Conservation (phyloP, 2,797 vertebrate species). For the Sparus aurata region DNA sequence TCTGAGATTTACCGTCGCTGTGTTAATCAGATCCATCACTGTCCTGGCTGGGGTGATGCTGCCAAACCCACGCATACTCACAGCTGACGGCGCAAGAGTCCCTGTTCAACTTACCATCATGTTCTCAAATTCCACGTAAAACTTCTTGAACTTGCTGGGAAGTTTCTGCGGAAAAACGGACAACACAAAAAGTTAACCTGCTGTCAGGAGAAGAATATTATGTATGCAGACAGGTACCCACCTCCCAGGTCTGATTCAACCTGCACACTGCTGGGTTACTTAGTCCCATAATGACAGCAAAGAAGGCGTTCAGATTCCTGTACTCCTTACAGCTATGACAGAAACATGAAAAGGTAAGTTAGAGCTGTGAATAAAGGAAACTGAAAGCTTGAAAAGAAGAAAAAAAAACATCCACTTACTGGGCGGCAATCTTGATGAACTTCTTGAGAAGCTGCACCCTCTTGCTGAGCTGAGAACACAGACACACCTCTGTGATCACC, state of each 20-base stretch:
- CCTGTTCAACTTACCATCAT: slow-evolving; percentile 91
- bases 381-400: not conserved
- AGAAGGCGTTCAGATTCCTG: slow-evolving; percentile 97
- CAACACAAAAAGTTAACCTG: not conserved
- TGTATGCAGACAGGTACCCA: slow-evolving; percentile 75
- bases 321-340: slow-evolving; percentile 95
- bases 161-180: slow-evolving; percentile 91
- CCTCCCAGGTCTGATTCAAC: slow-evolving; percentile 97
- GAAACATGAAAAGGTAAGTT: slow-evolving; percentile 1
- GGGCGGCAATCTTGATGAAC: slow-evolving; percentile 98
- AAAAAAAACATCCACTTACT: slow-evolving; percentile 87
- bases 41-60: not conserved
- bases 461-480: slow-evolving; percentile 96
- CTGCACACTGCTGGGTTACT: slow-evolving; percentile 97
- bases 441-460: slow-evolving; percentile 98
- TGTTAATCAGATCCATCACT: slow-evolving; percentile 59
- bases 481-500: slow-evolving; percentile 97
- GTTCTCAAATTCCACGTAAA: slow-evolving; percentile 98
- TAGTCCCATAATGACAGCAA: slow-evolving; percentile 96
- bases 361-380: not conserved
- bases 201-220: not conserved
- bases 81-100: slow-evolving; percentile 32
- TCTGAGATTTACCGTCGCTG: slow-evolving; percentile 55
- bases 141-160: slow-evolving; percentile 99
- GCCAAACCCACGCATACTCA: slow-evolving; percentile 20